These are phyloP conservation scores for Diplosoma virens DNA, from an alignment of 23 tunicate genomes.

Conservation along the genomic window DNA sequence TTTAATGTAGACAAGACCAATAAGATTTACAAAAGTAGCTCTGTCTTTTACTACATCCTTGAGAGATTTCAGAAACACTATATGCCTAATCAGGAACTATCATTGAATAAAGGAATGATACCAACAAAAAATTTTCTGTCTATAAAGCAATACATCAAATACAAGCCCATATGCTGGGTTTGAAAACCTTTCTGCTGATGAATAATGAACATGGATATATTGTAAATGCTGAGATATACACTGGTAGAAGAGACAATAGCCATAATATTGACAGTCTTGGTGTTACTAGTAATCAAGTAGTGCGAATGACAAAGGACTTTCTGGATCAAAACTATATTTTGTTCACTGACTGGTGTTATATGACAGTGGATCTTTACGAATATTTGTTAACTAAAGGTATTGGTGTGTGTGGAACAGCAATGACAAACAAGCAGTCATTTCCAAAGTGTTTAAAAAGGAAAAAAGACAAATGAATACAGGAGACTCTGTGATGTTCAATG, in stretches of 20 bases:
- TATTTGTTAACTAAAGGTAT: too few relatives aligned
- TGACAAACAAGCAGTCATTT: too few relatives aligned
- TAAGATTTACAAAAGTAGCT: background rate
- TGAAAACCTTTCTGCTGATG: background rate
- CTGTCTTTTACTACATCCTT: background rate
- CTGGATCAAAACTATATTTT: background rate
- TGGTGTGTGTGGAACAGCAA: too few relatives aligned
- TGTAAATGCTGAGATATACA: background rate
- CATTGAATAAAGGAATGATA: background rate
- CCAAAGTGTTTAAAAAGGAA: too few relatives aligned
- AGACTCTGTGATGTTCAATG: background rate
- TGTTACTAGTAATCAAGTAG: background rate
- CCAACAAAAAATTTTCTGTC: background rate
- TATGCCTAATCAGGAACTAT: background rate
- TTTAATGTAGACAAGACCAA: background rate
- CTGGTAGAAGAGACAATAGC: constrained; percentile 1
- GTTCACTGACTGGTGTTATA: background rate
- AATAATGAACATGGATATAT: background rate
- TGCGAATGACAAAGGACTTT: background rate
- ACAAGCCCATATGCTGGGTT: background rate
- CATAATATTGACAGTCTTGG: background rate
- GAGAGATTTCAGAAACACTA: background rate
- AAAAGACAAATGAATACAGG: background rate
- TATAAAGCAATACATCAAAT: background rate
- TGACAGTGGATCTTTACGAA: background rate